Evolutionary conservation across 2,888 invertebrate species (phyloP), one percentile per base, ranked within the genome.

Genomic region (Empis livida): DNA sequence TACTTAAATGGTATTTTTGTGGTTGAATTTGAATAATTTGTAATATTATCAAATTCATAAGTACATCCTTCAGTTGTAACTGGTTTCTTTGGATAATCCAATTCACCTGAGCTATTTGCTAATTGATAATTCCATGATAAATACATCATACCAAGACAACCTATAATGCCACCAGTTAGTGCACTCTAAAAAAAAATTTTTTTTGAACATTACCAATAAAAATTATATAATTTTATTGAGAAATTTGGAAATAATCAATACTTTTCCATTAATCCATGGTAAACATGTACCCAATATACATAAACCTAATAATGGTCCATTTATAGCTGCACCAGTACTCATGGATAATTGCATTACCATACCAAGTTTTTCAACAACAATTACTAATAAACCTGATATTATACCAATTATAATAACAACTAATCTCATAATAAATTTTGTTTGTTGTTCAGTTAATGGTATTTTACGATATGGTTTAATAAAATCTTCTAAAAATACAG

Each of bases 401-500:
- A 76, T 57, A 31, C 88, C 88, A 55, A 80, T 73, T 2, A 77
- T 51, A 1, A 85, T 70, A 13, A 86, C 86, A 13, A 83, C 76
- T 1, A 76, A 59, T 59, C 83, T 82, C 61, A 87, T 74, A 4
- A 84, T 60, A 57, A 78, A 72, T 31, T 70, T 73, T 0, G 72
- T 71, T 51, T 75, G 73, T 20, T 64, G 67, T 15, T 75, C 71
- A 4, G 78, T 73, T 0, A 78, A 59, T 20, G 76, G 68, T 49
- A 63, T 67, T 51, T 73, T 77, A 44, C 78, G 68, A 53, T 78
- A 73, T 1, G 85, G 84, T 54, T 82, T 82, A 58, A 84, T 77
- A 59, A 87, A 76, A 61, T 88, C 87, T 69, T 86, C 84, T 32
- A 84, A 74, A 39, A 86, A 81, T 0, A 87, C 84, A 10, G 85